Percentiles rank a stretch among this genome's conserved stretches.
Conservation (phyloP, 2,888 invertebrate species). For the Augochlorella aurata region DNA sequence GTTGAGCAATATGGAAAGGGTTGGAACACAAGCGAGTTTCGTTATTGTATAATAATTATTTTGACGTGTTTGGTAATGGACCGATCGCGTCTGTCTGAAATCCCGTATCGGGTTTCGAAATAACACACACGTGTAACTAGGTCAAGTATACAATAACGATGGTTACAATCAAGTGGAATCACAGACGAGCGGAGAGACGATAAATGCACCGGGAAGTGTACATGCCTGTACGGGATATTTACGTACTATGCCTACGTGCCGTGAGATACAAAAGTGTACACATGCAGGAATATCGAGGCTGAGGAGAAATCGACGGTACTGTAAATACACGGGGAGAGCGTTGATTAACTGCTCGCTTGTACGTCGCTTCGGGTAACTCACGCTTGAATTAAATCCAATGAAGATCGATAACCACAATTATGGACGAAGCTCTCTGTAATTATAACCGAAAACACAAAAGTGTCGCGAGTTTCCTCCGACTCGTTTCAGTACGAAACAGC, state of each 20-base stretch:
- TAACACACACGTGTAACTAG: conserved; percentile 24
- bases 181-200: conserved; percentile 48
- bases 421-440: conserved; percentile 53
- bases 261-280: conserved; percentile 47
- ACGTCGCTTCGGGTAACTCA: conserved; percentile 66
- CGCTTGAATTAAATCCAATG: conserved; percentile 71
- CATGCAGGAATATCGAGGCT: conserved; percentile 59
- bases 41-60: conserved; percentile 27
- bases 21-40: background rate
- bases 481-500: background rate
- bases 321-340: conserved; percentile 72
- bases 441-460: background rate
- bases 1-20: background rate
- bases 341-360: conserved; percentile 77
- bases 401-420: conserved; percentile 70
- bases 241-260: conserved; percentile 48
- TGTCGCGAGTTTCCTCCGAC: background rate
- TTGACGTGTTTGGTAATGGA: background rate
- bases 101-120: conserved; percentile 1
- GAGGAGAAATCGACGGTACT: conserved; percentile 69
- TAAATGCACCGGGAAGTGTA: conserved; percentile 51
- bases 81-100: background rate
- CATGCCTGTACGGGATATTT: conserved; percentile 54
- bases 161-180: conserved; percentile 35
- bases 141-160: conserved; percentile 16